A percentile compares a stretch with the other conserved stretches of the same genome.
These are phyloP conservation scores for Tortrix viridana DNA, from an alignment of 2,888 invertebrate species.

Conservation along the genomic window DNA sequence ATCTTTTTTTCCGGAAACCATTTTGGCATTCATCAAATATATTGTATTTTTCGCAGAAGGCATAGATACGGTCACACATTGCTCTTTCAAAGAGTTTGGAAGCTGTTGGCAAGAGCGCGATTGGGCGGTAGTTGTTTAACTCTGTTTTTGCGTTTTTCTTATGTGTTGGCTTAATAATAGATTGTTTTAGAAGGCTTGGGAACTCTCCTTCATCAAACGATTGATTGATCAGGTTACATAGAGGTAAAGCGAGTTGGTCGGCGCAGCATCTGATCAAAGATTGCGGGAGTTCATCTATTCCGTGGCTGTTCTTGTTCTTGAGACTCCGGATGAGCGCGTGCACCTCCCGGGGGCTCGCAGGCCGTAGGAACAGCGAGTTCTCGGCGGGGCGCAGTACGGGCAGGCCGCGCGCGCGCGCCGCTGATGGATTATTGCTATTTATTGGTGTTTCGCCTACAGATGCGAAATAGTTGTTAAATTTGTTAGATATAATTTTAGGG, in stretches of 20 bases:
- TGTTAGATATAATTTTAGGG: conserved; percentile 1
- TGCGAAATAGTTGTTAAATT: conserved; percentile 1
- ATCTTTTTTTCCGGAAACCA: neutral
- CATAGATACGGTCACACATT: neutral
- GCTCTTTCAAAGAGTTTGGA: conserved; percentile 5
- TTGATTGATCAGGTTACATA: conserved; percentile 1
- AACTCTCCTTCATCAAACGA: conserved; percentile 5
- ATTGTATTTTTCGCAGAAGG: conserved; percentile 4
- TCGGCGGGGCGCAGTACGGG: conserved; percentile 2
- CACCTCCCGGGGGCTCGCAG: neutral
- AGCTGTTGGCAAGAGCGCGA: neutral
- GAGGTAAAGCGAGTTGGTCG: no score
- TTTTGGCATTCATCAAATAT: conserved; percentile 1
- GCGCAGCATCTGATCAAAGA: neutral
- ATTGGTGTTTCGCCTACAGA: neutral
- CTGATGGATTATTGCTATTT: neutral
- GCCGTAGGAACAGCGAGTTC: neutral
- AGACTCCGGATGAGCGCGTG: neutral
- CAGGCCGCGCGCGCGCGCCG: neutral
- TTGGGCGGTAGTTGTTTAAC: neutral
- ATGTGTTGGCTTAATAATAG: neutral
- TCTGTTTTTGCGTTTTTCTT: neutral
- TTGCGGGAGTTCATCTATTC: neutral
- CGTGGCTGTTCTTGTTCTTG: neutral
- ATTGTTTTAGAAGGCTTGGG: neutral